A percentile compares a stretch with the other conserved stretches of the same genome.
These are phyloP conservation scores for Paraescarpia echinospica DNA, from an alignment of 1,140 invertebrate species.

Conservation along the genomic window DNA sequence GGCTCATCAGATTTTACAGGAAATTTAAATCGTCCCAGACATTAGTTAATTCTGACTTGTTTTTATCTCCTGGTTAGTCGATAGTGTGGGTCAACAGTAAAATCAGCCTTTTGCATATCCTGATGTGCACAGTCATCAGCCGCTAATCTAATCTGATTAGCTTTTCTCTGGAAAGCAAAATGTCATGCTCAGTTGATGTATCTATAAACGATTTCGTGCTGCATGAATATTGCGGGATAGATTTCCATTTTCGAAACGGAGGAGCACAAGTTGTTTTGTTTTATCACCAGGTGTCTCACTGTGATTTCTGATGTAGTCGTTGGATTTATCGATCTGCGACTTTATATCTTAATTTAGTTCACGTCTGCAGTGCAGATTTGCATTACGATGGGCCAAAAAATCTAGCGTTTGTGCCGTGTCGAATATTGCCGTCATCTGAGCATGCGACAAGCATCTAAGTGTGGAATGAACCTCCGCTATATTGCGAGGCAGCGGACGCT, in stretches of 20 bases:
- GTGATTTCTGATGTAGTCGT: not conserved
- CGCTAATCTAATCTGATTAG: not conserved
- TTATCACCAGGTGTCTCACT: not conserved
- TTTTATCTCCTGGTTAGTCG: not conserved
- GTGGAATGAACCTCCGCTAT: not conserved
- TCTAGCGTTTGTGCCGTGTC: not conserved
- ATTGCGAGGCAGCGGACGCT: not conserved
- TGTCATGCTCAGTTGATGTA: not conserved
- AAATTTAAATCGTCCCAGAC: not conserved
- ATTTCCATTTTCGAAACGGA: not conserved
- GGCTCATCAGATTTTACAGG: not conserved
- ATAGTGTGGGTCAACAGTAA: not conserved
- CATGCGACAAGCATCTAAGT: not conserved
- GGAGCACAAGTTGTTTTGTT: not conserved
- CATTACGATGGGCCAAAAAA: constrained; percentile 1
- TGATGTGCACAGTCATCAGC: not conserved
- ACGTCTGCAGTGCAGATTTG: not conserved
- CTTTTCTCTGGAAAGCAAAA: not conserved
- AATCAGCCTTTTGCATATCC: not conserved
- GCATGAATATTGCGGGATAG: not conserved
- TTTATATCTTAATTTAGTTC: constrained; percentile 7
- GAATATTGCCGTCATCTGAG: not conserved
- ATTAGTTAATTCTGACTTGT: not conserved
- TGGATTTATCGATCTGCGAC: not conserved
- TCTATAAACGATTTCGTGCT: not conserved